Conservation (phyloP, 2,888 invertebrate species). For the Glomeris marginata region DNA sequence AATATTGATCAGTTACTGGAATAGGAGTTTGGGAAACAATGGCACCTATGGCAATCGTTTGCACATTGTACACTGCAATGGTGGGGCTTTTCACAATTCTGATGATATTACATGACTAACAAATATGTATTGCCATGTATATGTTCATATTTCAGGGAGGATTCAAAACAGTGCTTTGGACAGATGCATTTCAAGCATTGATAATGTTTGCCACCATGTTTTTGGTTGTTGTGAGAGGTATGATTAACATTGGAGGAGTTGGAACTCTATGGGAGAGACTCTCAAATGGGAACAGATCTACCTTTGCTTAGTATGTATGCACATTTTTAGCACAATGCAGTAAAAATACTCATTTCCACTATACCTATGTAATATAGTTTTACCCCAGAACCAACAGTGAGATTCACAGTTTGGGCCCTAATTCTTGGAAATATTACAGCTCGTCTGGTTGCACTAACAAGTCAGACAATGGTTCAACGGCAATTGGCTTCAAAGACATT, state of each 20-base stretch:
- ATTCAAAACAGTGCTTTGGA: constrained; percentile 18
- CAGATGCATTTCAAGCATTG: constrained; percentile 15
- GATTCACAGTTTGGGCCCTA: constrained; percentile 8
- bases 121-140: no score
- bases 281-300: background rate
- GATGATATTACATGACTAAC: no score
- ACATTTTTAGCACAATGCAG: no score
- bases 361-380: background rate
- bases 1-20: no score
- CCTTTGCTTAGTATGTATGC: background rate
- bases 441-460: background rate
- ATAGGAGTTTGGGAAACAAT: no score
- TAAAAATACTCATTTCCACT: no score
- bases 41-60: no score
- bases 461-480: constrained; percentile 8
- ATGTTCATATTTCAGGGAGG: no score
- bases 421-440: background rate
- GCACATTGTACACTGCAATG: no score
- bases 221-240: constrained; percentile 11
- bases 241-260: constrained; percentile 1
- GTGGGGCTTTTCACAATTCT: no score
- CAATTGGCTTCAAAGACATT: constrained; percentile 6
- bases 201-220: constrained; percentile 17
- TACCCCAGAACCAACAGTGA: background rate
- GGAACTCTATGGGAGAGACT: background rate